Evolutionary conservation across 2,113 vertebrate species (phyloP), one percentile per base, ranked within the genome.

Genomic region (Tetrax tetrax): DNA sequence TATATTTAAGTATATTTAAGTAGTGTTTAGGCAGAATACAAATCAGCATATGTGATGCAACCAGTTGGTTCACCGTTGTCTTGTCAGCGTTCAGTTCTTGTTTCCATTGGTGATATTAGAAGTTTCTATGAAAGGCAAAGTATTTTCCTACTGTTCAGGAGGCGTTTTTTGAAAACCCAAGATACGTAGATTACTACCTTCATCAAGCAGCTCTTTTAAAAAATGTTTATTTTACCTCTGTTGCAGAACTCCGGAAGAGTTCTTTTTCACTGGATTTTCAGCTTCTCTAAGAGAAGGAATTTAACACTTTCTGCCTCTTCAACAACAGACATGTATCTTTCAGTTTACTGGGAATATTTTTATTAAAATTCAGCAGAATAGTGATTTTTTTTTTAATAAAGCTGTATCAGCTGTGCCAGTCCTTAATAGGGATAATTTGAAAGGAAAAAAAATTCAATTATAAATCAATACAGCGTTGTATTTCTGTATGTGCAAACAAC

Each of bases 401-500:
- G 48, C 60, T 83, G 28, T 77, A 90, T 91, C 85, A 88, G 71
- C 84, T 96, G 79, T 70, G 50, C 80, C 70, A 76, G 48, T 63
- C 48, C 43, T 90, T 92, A 89, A 76, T 27, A 66, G 56, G 82
- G 81, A 60, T 78, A 80, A 89, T 83, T 81, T 86, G 48, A 83
- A 84, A 90, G 86, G 74, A 51, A 81, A 87, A 90, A 90, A 50
- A 68, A 74, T 43, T 92, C 59, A 87, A 87, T 87, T 90, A 90
- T 92, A 84, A 95, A 87, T 68, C 93, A 90, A 87, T 95, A 87
- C 63, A 83, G 57, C 5, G 64, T 87, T 95, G 82, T 93, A 90
- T 93, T 96, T 93, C 78, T 90, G n/a, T 90, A 87, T 87, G 61
- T 94, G 69, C 89, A 85, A 83, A 90, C 89, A 92, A 83, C 82